phyloP scores from a whole-genome alignment of 2,113 vertebrate genomes.

The Crotalus helleri region DNA sequence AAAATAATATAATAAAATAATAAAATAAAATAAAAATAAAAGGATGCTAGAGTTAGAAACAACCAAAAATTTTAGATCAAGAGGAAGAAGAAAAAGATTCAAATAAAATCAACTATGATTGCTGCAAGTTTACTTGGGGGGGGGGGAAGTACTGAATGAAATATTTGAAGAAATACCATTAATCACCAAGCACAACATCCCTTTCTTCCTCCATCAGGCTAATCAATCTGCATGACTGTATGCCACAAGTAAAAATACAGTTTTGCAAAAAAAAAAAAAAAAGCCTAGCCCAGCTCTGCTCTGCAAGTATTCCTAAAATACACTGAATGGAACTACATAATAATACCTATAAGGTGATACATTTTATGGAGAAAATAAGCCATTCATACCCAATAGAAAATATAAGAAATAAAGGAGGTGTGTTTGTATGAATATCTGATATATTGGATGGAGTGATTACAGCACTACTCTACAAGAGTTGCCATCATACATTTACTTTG shows the following conservation, averaged over 20 bases:
- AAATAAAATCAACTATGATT: background rate
- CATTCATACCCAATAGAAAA: background rate
- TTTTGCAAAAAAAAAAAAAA: background rate
- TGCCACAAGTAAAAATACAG: background rate
- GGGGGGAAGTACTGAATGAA: background rate
- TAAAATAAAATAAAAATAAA: too few species aligned
- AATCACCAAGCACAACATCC: background rate
- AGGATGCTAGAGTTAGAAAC: background rate
- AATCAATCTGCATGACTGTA: background rate
- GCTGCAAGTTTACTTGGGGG: background rate
- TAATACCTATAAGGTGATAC: background rate
- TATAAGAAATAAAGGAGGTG: too few species aligned
- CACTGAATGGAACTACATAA: background rate
- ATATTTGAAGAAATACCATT: background rate
- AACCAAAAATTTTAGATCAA: background rate
- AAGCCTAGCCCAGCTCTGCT: too few species aligned
- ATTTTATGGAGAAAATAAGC: background rate
- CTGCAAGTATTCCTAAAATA: background rate
- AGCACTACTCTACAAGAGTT: background rate
- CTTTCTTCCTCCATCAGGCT: background rate
- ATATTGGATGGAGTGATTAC: background rate
- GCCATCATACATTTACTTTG: background rate
- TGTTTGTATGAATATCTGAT: background rate
- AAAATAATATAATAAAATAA: too few species aligned
- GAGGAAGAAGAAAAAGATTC: background rate